Evolutionary conservation across 1,140 invertebrate species (phyloP).

Genomic region (Plutomurus gul): DNA sequence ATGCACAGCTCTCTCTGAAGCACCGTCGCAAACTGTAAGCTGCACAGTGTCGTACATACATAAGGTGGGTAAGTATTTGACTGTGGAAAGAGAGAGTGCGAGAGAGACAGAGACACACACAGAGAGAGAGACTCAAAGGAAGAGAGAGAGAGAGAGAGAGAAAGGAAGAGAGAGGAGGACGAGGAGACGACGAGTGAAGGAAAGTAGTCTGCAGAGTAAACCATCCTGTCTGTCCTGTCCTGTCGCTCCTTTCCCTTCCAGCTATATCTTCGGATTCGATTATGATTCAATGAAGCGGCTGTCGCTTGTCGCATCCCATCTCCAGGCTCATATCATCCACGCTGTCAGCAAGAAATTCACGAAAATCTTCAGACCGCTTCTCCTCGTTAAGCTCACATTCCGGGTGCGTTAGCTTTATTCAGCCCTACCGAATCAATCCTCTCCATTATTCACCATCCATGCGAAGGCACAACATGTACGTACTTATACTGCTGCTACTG

Average conservation of each 20-base stretch:
- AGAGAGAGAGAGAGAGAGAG: constrained; percentile 28
- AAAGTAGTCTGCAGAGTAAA: not conserved
- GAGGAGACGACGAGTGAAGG: constrained; percentile 9
- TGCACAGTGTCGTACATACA: too few relatives aligned
- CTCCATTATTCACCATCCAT: constrained; percentile 44
- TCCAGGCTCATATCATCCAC: constrained; percentile 31
- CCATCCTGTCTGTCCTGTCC: not conserved
- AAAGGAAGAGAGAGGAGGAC: constrained; percentile 1
- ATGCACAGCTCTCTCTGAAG: not conserved
- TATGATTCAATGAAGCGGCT: constrained; percentile 54
- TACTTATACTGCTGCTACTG: too few relatives aligned
- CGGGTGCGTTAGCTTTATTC: constrained; percentile 24
- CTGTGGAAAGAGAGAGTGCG: too few relatives aligned
- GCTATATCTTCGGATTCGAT: constrained; percentile 48
- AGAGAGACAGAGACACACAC: too few relatives aligned
- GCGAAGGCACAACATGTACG: not conserved
- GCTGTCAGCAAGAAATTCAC: not conserved
- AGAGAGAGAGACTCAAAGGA: too few relatives aligned
- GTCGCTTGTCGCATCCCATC: constrained; percentile 49
- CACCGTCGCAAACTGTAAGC: too few relatives aligned
- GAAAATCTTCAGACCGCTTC: not conserved
- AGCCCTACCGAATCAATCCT: constrained; percentile 37
- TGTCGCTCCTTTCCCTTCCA: constrained; percentile 37
- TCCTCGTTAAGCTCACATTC: constrained; percentile 36
- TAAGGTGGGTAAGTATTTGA: too few relatives aligned